A percentile compares a stretch with the other conserved stretches of the same genome.
These are phyloP conservation scores for Andrena bucephala DNA, from an alignment of 2,888 invertebrate genomes.

Conservation along the genomic window DNA sequence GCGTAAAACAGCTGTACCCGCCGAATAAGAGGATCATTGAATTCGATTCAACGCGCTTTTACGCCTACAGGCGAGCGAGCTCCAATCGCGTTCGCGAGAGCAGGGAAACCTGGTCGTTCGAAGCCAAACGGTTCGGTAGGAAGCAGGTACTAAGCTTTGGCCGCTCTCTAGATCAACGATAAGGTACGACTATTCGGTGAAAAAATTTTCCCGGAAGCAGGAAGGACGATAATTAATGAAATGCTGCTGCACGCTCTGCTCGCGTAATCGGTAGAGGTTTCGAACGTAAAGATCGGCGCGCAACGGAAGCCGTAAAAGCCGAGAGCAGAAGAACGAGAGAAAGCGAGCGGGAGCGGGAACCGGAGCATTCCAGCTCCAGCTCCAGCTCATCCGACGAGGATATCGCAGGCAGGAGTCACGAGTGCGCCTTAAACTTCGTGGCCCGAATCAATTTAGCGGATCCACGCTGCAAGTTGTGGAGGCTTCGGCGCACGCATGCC, in stretches of 20 bases:
- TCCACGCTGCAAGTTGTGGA: conserved; percentile 62
- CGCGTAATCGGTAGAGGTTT: conserved; percentile 17
- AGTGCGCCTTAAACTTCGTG: conserved; percentile 74
- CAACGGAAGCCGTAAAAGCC: conserved; percentile 23
- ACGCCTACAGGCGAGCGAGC: conserved; percentile 1
- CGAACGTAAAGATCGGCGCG: background rate
- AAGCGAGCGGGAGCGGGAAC: background rate
- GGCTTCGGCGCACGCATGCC: conserved; percentile 46
- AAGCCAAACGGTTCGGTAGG: background rate
- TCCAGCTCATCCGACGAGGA: too few species aligned
- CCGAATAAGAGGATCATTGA: conserved; percentile 39
- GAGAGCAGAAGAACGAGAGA: background rate
- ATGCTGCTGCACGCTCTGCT: background rate
- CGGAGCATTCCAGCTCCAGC: background rate
- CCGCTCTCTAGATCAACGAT: background rate
- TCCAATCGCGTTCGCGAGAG: background rate
- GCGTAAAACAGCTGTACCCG: conserved; percentile 53
- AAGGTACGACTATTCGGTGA: background rate
- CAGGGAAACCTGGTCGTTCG: background rate
- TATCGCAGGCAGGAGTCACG: conserved; percentile 62
- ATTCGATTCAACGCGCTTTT: conserved; percentile 51
- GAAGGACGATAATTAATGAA: conserved; percentile 19
- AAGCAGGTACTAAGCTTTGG: background rate
- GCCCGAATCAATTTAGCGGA: conserved; percentile 80
- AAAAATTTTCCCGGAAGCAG: background rate